Evolutionary conservation across 2,888 invertebrate species (phyloP), one percentile per base, ranked within the genome.

Genomic region (Diogma glabrata): DNA sequence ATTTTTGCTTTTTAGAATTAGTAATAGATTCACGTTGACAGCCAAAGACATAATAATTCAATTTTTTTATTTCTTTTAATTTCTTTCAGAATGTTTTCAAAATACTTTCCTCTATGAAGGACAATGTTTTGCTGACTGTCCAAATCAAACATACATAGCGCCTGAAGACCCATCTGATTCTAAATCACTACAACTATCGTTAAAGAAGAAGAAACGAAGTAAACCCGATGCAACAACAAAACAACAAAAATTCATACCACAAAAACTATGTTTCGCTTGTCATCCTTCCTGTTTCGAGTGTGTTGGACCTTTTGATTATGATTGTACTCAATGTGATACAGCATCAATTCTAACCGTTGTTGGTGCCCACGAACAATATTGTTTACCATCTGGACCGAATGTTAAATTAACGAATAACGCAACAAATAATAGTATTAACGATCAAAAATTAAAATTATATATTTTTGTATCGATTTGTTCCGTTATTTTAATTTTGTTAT

Each of bases 81-180:
- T 47, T 43, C 16, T 55, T 55, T 33, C 55, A 70, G 70, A 61
- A 53, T 70, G 70, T 56, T 57, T 58, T 33, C 62, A 62, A 22
- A 59, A 62, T 7, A 63, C 66, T 2, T 65, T 60, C 53, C 59
- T 64, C 26, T 68, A 60, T 45, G 56, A 63, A 51, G 67, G 65
- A 23, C 63, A 61, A 46, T 70, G 70, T 57, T 70, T 63, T 47
- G 60, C 61, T 22, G 57, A 59, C 22, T 70, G 70, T 46, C 70
- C 70, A 1, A 54, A 55, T 40, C 65, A 60, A 50, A 65, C 65
- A 1, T 70, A 57, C 40, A 52, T 58, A 48, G 38, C 58, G 4
- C 53, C 56, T 4, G 54, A 55, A 50, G 30, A 20, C 30, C 28
- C 55, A 38, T 2, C 43, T 22, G 23, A 43, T 22, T n/a, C 12